Evolutionary conservation across 2,888 invertebrate genomes (phyloP), one percentile per base, ranked within the genome.

Genomic region (Zootermopsis nevadensis): DNA sequence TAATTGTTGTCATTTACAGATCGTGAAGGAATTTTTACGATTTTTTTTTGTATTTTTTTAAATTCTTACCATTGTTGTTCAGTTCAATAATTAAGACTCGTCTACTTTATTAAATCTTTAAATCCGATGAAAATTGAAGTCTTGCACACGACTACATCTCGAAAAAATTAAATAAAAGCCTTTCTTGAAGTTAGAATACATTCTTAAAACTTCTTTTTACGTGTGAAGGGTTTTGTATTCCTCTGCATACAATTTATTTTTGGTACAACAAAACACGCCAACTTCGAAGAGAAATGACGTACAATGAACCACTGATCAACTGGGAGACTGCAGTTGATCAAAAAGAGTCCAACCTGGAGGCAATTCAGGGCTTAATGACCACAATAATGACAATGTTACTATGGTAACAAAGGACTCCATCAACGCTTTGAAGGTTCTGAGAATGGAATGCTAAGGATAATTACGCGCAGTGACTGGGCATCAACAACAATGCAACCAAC

Each of bases 391-490:
- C 35, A 38, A 74, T 42, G 38, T 74, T 74, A 33, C 24, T 38
- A 35, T 7, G 27, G 74, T 74, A 74, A 74, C 74, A 74, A 74
- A 74, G 74, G 33, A 38, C 74, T 38, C 74, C 74, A 74, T 38
- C 38, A 33, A 42, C 10, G 38, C n/a, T 38, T 27, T 31, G 74
- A 74, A 42, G 31, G 74, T 27, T 35, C 38, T 38, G 74, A 69
- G 8, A n/a, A 60, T 60, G 60, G 60, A 60, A 60, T 60, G 60
- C 27, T 8, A n/a, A 27, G 60, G 27, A 12, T 74, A 74, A 74
- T 74, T 74, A 74, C 38, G 2, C 38, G 35, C 15, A 31, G 33
- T 74, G 74, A 74, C 38, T 74, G 38, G 27, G 74, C 74, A 74
- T n/a, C 24, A 24, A 35, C 38, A 74, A 74, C 74, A 74, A 74